These are phyloP conservation scores for Pseudopipra pipra DNA, from an alignment of 2,113 vertebrate species.

Conservation along the genomic window DNA sequence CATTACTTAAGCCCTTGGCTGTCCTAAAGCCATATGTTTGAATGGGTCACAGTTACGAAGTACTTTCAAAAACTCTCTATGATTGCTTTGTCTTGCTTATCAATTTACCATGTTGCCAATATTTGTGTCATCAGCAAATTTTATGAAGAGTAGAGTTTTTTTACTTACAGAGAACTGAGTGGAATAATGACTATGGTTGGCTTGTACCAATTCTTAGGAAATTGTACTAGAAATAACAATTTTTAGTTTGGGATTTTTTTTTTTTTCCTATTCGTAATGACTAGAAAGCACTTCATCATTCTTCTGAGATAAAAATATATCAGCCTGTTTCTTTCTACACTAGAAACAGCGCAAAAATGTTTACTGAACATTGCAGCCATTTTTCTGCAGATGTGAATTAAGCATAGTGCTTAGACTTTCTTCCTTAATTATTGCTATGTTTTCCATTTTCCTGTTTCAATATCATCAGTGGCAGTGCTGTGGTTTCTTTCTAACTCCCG, in stretches of 20 bases:
- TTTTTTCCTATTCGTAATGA: neutral
- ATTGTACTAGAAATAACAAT: neutral
- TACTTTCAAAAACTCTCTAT: neutral
- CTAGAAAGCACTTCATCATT: neutral
- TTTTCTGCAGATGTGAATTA: neutral
- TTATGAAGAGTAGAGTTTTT: fast-evolving
- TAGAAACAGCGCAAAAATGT: neutral
- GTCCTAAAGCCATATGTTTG: neutral
- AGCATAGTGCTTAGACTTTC: neutral
- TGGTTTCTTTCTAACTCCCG: neutral
- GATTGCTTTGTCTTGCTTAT: neutral
- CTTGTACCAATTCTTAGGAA: neutral
- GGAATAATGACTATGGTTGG: neutral
- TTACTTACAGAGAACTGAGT: neutral
- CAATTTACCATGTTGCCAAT: neutral
- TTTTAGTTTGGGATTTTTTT: neutral
- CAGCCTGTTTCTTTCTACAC: neutral
- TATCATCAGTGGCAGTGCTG: neutral
- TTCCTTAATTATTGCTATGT: neutral
- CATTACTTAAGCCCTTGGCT: neutral
- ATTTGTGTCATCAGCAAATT: neutral
- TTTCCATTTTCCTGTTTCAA: neutral
- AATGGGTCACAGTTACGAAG: neutral
- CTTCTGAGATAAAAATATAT: neutral
- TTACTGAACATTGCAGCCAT: neutral